phyloP scores from a whole-genome alignment of 2,113 vertebrate species.

The Pachyramphus minor region DNA sequence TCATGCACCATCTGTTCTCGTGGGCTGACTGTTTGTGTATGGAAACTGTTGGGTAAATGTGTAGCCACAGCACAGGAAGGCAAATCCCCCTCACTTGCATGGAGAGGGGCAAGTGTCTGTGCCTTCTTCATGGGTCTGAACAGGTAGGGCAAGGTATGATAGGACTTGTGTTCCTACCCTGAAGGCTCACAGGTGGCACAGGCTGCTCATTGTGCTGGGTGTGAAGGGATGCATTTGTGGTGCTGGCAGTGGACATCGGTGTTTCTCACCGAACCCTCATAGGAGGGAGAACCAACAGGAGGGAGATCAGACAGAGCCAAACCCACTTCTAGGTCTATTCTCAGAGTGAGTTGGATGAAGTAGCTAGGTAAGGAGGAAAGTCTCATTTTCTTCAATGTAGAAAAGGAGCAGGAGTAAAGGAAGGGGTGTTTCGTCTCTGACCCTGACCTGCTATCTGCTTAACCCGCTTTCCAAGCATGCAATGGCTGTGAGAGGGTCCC shows the following conservation, averaged over 20 bases:
- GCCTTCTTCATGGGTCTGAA: background rate
- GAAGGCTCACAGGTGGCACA: background rate
- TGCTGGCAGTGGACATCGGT: background rate
- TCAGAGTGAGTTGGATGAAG: background rate
- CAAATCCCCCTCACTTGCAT: background rate
- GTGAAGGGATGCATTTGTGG: background rate
- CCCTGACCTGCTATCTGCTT: background rate
- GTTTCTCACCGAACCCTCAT: background rate
- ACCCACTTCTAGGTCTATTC: background rate
- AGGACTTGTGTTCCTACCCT: background rate
- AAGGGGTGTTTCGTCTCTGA: background rate
- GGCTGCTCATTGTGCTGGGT: background rate
- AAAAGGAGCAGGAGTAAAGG: background rate
- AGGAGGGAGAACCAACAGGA: rapidly evolving
- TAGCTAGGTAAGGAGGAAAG: background rate
- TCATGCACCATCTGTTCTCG: constrained; percentile 48
- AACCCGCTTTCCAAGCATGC: rapidly evolving
- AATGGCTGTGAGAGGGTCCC: background rate
- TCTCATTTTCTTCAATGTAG: background rate
- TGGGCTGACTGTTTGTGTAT: constrained; percentile 37
- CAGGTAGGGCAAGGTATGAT: background rate
- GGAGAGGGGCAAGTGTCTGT: background rate
- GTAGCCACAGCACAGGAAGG: background rate
- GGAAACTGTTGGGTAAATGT: constrained; percentile 26
- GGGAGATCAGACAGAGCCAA: background rate